phyloP scores from a whole-genome alignment of 2,113 vertebrate genomes.

The Cygnus atratus region DNA sequence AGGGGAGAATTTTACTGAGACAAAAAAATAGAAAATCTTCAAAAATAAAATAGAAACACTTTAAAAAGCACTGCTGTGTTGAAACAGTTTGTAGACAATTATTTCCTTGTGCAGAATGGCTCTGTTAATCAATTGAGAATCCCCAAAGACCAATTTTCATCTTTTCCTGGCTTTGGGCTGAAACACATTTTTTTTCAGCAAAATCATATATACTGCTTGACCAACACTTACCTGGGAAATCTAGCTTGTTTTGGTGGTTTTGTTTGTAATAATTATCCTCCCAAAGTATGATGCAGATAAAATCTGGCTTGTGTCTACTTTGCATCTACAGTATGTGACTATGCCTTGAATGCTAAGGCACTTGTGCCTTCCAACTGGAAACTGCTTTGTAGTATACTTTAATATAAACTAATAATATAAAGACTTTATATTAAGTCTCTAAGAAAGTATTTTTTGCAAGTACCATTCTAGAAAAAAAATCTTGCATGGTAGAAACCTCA shows the following conservation, averaged over 20 bases:
- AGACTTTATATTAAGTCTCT: neutral
- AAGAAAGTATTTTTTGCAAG: slow-evolving; percentile 14
- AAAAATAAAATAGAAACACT: neutral
- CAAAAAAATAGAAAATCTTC: neutral
- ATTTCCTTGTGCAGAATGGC: neutral
- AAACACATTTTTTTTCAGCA: neutral
- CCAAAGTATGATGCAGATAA: neutral
- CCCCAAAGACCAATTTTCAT: neutral
- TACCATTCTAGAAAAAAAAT: neutral
- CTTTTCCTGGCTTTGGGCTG: neutral
- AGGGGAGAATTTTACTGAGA: neutral
- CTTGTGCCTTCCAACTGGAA: neutral
- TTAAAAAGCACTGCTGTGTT: neutral
- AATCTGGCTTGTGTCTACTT: neutral
- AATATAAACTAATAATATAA: neutral
- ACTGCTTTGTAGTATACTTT: neutral
- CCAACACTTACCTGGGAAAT: neutral
- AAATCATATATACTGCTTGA: neutral
- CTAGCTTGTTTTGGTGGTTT: neutral
- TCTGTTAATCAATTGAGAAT: neutral
- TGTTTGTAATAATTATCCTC: neutral
- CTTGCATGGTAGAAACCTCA: neutral
- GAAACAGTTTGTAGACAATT: neutral
- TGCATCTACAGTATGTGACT: neutral
- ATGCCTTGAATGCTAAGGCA: slow-evolving; percentile 10